Percentiles rank a stretch among this genome's conserved stretches.
These are phyloP conservation scores for Hirtodrosophila duncani DNA, from an alignment of 2,888 invertebrate species.

Conservation along the genomic window DNA sequence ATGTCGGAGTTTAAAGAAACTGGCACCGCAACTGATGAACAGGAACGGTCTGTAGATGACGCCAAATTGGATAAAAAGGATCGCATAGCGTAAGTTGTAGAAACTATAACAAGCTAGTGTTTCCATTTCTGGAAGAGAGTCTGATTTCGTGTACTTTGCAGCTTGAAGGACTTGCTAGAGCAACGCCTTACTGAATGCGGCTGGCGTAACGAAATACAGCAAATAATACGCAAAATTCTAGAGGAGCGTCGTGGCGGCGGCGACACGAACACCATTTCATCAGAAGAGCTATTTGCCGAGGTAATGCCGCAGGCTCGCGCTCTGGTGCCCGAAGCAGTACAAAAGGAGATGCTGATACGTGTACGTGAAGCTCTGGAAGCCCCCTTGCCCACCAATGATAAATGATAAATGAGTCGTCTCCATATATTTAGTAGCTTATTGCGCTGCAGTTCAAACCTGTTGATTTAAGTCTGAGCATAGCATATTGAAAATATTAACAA, in stretches of 20 bases:
- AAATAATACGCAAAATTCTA: constrained; percentile 91
- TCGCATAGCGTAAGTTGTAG: constrained; percentile 39
- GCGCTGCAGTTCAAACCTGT: no score
- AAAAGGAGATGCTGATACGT: constrained; percentile 89
- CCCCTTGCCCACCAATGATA: not conserved
- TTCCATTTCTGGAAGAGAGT: not conserved
- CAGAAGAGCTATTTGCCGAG: constrained; percentile 88
- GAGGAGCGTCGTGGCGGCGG: constrained; percentile 87
- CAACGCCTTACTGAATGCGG: constrained; percentile 92
- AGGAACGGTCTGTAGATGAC: constrained; percentile 55
- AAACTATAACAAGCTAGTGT: not conserved
- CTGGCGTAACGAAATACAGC: constrained; percentile 93
- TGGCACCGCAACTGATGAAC: constrained; percentile 38
- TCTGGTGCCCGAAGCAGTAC: constrained; percentile 92
- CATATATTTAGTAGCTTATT: no score
- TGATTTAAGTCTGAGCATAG: no score
- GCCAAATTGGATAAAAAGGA: constrained; percentile 37
- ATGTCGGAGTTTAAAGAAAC: constrained; percentile 47
- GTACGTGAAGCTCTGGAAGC: constrained; percentile 35
- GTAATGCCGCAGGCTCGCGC: constrained; percentile 92
- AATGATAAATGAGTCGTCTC: not conserved
- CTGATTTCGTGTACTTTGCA: not conserved
- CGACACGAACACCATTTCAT: constrained; percentile 80
- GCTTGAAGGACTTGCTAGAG: constrained; percentile 86
- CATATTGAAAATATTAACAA: not conserved